Evolutionary conservation across 2,113 vertebrate species (phyloP).

Genomic region (Megalops atlanticus): DNA sequence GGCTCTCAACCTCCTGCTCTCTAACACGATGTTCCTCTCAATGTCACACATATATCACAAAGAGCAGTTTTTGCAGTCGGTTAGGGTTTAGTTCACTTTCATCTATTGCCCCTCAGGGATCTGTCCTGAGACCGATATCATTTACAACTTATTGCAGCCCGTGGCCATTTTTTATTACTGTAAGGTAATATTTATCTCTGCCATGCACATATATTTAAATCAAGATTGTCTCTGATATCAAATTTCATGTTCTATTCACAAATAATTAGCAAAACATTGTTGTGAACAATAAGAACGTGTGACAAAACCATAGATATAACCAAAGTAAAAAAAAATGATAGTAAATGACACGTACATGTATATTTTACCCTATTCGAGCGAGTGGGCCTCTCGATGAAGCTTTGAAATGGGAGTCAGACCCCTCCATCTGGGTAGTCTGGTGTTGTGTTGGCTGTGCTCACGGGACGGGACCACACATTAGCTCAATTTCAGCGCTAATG

Average conservation of each 20-base stretch:
- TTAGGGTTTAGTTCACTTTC: conserved; percentile 1
- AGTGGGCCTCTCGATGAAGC: not conserved
- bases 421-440: not conserved
- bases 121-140: not conserved
- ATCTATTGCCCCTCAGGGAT: conserved; percentile 11
- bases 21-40: not conserved
- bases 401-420: not conserved
- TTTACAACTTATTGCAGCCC: conserved; percentile 5
- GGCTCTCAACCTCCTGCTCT: not conserved
- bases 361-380: not conserved
- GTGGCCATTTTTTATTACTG: conserved; percentile 5
- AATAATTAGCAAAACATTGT: no score
- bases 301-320: not conserved
- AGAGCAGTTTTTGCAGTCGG: conserved; percentile 6
- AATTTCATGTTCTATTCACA: no score
- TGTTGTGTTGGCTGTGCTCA: conserved; percentile 29
- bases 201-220: not conserved
- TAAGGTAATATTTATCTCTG: not conserved
- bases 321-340: not conserved
- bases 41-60: not conserved
- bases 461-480: conserved; percentile 48
- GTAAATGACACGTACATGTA: not conserved
- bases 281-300: not conserved
- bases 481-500: conserved; percentile 31
- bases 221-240: no score